Percentiles rank a stretch among this genome's conserved stretches.
phyloP scores from a whole-genome alignment of 2,888 invertebrate species.

The Himalopsyche japonica region DNA sequence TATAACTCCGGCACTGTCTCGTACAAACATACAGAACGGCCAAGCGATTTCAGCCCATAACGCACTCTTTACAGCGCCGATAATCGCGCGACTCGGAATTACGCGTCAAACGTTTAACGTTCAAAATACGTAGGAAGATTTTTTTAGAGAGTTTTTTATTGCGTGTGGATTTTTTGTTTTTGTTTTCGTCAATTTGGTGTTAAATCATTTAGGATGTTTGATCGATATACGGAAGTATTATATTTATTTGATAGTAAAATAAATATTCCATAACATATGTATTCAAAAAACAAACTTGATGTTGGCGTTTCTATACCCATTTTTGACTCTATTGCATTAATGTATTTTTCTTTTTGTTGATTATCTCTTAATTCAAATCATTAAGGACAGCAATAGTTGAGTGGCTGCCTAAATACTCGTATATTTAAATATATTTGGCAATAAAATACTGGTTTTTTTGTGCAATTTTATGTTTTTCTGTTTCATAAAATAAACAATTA shows the following conservation, averaged over 20 bases:
- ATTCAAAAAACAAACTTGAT: too few species aligned
- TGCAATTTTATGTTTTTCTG: too few species aligned
- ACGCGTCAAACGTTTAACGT: background rate
- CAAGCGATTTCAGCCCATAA: background rate
- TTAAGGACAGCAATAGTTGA: too few species aligned
- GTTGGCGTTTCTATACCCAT: too few species aligned
- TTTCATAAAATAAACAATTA: too few species aligned
- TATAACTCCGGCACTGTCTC: background rate
- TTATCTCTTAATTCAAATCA: too few species aligned
- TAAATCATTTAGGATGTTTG: slow-evolving; percentile 22
- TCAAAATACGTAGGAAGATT: slow-evolving; percentile 1
- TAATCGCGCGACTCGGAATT: background rate
- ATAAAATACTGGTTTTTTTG: too few species aligned
- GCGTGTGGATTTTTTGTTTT: slow-evolving; percentile 16
- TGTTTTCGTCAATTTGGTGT: background rate
- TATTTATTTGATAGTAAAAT: slow-evolving; percentile 4
- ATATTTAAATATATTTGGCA: too few species aligned
- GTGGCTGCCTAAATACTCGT: too few species aligned
- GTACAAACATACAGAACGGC: background rate
- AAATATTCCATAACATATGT: too few species aligned
- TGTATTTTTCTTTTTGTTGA: too few species aligned
- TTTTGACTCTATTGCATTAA: too few species aligned
- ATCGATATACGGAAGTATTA: slow-evolving; percentile 14
- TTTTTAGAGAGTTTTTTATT: background rate
- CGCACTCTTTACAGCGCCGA: background rate